phyloP scores from a whole-genome alignment of 2,888 invertebrate genomes.

The Gonocerus acuteangulatus region DNA sequence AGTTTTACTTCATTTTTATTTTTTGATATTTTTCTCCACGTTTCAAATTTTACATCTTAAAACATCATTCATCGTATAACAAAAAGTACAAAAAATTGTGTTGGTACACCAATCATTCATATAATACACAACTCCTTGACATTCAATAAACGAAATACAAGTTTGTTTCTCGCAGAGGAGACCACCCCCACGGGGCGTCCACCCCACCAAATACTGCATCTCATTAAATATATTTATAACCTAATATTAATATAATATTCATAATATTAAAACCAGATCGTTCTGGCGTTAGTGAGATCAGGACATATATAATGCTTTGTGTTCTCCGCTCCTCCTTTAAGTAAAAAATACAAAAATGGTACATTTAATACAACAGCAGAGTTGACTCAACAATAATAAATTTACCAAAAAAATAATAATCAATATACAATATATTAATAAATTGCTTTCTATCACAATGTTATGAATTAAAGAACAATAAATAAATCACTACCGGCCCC shows the following conservation, averaged over 20 bases:
- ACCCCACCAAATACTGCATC: conserved; percentile 21
- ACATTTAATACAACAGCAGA: conserved; percentile 25
- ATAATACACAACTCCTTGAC: conserved; percentile 20
- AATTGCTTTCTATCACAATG: conserved; percentile 26
- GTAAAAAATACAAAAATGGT: conserved; percentile 26
- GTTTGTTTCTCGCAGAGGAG: conserved; percentile 1
- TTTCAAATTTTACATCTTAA: conserved; percentile 27
- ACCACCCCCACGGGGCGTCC: conserved; percentile 7
- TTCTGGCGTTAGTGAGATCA: conserved; percentile 24
- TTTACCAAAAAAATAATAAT: conserved; percentile 23
- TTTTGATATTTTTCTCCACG: conserved; percentile 22
- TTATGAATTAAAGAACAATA: conserved; percentile 24
- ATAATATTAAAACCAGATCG: conserved; percentile 26
- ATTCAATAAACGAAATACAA: conserved; percentile 21
- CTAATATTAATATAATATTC: conserved; percentile 22
- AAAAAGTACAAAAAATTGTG: conserved; percentile 38
- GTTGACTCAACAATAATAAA: conserved; percentile 27
- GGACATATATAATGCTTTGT: conserved; percentile 22
- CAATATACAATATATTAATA: conserved; percentile 26
- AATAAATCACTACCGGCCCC: conserved; percentile 26
- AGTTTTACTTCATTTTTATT: conserved; percentile 22
- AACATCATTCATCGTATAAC: conserved; percentile 34
- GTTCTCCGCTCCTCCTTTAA: conserved; percentile 19
- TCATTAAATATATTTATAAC: conserved; percentile 15
- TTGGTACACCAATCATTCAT: conserved; percentile 26